A percentile compares a stretch with the other conserved stretches of the same genome.
Conservation (phyloP, 2,797 vertebrate genomes). For the Astyanax mexicanus region DNA sequence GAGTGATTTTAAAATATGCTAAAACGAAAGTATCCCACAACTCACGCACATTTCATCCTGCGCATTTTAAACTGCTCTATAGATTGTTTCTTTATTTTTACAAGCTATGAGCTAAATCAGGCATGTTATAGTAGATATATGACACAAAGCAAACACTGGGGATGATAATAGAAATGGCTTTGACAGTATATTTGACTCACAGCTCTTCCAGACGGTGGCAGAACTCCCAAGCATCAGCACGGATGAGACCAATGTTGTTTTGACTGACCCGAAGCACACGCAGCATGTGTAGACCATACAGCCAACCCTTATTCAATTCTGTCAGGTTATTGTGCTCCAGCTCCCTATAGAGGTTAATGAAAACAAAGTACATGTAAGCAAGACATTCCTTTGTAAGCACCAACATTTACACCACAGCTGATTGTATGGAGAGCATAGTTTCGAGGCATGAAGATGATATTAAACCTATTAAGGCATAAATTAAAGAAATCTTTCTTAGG, state of each 20-base stretch:
- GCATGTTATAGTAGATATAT: too few species aligned
- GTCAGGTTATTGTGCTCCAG: constrained; percentile 97
- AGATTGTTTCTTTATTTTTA: too few species aligned
- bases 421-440: background rate
- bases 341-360: constrained; percentile 78
- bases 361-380: background rate
- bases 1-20: too few species aligned
- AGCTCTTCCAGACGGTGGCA: constrained; percentile 94
- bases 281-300: constrained; percentile 92
- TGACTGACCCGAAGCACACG: constrained; percentile 89
- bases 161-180: constrained; percentile 1
- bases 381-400: background rate
- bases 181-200: constrained; percentile 78
- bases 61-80: too few species aligned
- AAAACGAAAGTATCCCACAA: too few species aligned
- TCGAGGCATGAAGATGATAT: background rate
- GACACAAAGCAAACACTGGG: background rate
- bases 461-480: background rate
- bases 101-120: too few species aligned
- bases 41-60: too few species aligned
- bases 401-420: background rate
- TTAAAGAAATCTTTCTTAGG: background rate
- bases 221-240: constrained; percentile 97
- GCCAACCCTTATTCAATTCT: constrained; percentile 96
- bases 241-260: constrained; percentile 89